Base-by-base conservation (phyloP, 2,113 vertebrate species). In the Prolemur simus region DNA sequence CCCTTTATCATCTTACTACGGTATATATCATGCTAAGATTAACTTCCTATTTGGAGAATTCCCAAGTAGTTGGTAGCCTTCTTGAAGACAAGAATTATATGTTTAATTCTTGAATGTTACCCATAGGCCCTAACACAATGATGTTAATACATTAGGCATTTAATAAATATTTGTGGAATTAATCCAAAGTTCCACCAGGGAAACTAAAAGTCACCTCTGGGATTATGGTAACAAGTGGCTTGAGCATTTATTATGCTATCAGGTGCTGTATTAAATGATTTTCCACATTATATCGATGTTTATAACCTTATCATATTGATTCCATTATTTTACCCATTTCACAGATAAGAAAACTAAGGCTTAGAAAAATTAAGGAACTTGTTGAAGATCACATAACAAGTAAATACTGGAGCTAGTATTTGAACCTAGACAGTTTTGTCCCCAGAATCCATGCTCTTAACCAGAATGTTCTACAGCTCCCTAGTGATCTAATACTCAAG, bases 161-260 rank as follows among this genome's bases (percentile, higher is more conserved):
- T 95, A 84, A 84, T 74, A 94, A 60, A 77, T 87, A 93, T 74
- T 68, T 82, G 37, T 63, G n/a, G 78, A 83, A 89, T 89, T 89
- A 87, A 83, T 60, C 5, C 15, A 52, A 71, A 86, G 15, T 93
- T 89, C 56, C 32, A 93, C n/a, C 37, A 91, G 54, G 39, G 34
- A 83, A 42, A 56, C 83, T 32, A 64, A 87, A 64, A 2, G 9
- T 6, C 32, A 84, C 18, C n/a, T 60, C 39, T 81, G 20, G 39
- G 85, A 94, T 94, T 84, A 81, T 63, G 23, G 42, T 23, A 68
- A n/a, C 58, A 66, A 73, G 64, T 1, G 18, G 8, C 64, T 14
- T 54, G 39, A 66, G 1, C 6, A 34, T 73, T 88, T 88, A n/a
- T 54, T 83, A 69, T 4, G 6, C 29, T 80, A 63, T 60, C 29